Evolutionary conservation across 53 echinoderm and acorn worm genomes (phyloP).

Genomic region (Apostichopus leukothele): DNA sequence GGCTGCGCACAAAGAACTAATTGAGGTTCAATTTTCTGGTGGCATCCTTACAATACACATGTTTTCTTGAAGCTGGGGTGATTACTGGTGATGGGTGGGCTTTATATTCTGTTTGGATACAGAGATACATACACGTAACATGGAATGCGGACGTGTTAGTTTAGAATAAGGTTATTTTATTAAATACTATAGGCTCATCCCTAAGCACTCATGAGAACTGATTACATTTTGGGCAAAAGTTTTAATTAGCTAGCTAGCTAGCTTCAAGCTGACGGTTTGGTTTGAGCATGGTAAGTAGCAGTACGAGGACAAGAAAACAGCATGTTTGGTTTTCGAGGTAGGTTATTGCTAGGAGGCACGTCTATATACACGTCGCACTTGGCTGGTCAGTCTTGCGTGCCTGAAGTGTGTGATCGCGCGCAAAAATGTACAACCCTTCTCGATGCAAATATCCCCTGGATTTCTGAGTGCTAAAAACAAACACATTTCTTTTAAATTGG

Average conservation of each 20-base stretch:
- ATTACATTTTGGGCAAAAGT: neutral
- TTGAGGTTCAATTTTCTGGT: slow-evolving; percentile 22
- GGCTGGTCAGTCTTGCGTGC: neutral
- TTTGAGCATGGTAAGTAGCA: neutral
- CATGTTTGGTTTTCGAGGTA: neutral
- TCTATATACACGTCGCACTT: neutral
- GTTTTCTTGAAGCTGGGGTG: neutral
- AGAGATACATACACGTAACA: neutral
- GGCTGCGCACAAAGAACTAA: slow-evolving; percentile 36
- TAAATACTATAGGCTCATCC: neutral
- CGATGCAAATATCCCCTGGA: neutral
- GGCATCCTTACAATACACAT: neutral
- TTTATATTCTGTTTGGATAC: no score
- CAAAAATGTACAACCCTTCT: neutral
- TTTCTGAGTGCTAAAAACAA: neutral
- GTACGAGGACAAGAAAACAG: neutral
- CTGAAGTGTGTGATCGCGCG: neutral
- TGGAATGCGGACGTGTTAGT: neutral
- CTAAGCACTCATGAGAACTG: neutral
- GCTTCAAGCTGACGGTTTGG: neutral
- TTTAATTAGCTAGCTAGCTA: neutral
- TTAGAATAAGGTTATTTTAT: neutral
- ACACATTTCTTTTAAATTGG: neutral
- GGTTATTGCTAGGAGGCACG: neutral
- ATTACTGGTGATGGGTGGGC: no score